phyloP scores from a whole-genome alignment of 1,140 invertebrate genomes.

The Zaprionus capensis region DNA sequence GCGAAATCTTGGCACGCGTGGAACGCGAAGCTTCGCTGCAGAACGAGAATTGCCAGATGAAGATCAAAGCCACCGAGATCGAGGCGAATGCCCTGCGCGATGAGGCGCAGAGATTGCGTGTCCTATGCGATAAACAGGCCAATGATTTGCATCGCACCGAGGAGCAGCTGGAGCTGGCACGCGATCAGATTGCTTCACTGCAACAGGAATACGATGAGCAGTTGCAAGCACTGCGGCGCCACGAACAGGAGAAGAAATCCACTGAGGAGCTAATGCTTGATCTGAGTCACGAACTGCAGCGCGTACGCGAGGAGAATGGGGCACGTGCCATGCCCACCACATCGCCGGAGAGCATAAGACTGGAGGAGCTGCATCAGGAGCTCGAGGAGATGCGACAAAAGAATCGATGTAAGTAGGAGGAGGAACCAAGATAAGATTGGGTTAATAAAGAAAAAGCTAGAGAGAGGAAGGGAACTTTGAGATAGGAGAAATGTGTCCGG shows the following conservation, averaged over 20 bases:
- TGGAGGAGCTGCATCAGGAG: conserved; percentile 90
- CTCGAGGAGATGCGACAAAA: conserved; percentile 88
- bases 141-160: conserved; percentile 81
- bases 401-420: conserved; percentile 88
- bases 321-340: conserved; percentile 86
- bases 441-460: no score
- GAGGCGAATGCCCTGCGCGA: conserved; percentile 91
- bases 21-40: conserved; percentile 95
- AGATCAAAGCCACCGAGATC: conserved; percentile 91
- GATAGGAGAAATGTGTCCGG: neutral
- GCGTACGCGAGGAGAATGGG: conserved; percentile 85
- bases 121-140: conserved; percentile 83
- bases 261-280: conserved; percentile 84
- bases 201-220: conserved; percentile 85
- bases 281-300: conserved; percentile 85
- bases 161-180: conserved; percentile 84
- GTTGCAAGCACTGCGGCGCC: conserved; percentile 84
- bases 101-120: conserved; percentile 87
- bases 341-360: conserved; percentile 87
- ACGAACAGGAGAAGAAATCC: conserved; percentile 77
- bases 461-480: neutral
- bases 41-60: conserved; percentile 92
- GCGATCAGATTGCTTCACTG: conserved; percentile 84
- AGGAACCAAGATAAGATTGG: neutral
- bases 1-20: conserved; percentile 91